Percentiles rank a stretch among this genome's conserved stretches.
These are phyloP conservation scores for Drosophila kanapiae DNA, from an alignment of 1,140 invertebrate genomes.

Conservation along the genomic window DNA sequence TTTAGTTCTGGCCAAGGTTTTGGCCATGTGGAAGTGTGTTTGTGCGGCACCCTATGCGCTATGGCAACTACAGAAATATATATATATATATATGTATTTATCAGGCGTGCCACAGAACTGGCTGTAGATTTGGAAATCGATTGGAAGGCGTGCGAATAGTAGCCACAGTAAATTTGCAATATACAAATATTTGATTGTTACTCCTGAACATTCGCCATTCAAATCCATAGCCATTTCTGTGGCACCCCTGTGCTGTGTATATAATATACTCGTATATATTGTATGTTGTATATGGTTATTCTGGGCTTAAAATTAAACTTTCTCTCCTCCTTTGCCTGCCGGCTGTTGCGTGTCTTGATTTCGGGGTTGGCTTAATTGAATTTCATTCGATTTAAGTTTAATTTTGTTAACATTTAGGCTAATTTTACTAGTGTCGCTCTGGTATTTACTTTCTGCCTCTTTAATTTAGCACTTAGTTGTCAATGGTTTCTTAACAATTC, in stretches of 20 bases:
- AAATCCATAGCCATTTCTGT: conserved; percentile 3
- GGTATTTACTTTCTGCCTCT: conserved; percentile 30
- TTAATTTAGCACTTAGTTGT: conserved; percentile 82
- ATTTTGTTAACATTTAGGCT: conserved; percentile 59
- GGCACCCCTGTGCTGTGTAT: not conserved
- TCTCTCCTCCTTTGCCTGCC: conserved; percentile 1
- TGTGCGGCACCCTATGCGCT: conserved; percentile 55
- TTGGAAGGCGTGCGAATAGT: not conserved
- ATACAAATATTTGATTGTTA: not conserved
- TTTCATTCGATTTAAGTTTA: conserved; percentile 61
- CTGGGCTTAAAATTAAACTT: conserved; percentile 38
- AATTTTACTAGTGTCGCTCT: conserved; percentile 72
- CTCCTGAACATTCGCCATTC: not conserved
- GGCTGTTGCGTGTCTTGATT: conserved; percentile 23
- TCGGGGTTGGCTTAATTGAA: conserved; percentile 59
- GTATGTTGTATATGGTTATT: conserved; percentile 43
- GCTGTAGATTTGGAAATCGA: not conserved
- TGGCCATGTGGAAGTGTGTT: conserved; percentile 45
- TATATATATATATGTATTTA: conserved; percentile 36
- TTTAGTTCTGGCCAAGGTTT: conserved; percentile 43
- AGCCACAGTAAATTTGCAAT: not conserved
- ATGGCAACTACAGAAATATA: conserved; percentile 58
- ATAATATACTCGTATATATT: conserved; percentile 34
- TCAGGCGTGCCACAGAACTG: not conserved
- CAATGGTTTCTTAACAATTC: conserved; percentile 63